Base-by-base conservation (phyloP, 2,113 vertebrate species). In the Heliornis fulica region DNA sequence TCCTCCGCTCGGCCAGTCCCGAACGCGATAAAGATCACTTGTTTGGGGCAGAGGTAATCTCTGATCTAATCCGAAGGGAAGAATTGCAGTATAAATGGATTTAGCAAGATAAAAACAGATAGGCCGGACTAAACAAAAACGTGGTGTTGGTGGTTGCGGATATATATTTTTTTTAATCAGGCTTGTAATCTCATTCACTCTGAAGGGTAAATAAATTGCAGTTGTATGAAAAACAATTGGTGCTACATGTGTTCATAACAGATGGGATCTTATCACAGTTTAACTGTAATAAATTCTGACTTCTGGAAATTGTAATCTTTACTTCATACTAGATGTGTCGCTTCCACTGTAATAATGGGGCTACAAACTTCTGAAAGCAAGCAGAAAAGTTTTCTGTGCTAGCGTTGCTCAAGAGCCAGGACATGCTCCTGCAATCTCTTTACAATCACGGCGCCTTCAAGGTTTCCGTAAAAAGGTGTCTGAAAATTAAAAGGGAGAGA, bases 231-330 rank as follows among this genome's bases (percentile, higher is more conserved):
- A 97, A 95, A 92, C 97, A 97, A 97, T 97, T 94, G 96, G 93
- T 85, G 82, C 82, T 96, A 96, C 93, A 95, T 93, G 83, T 96
- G 81, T 92, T 97, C 93, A 86, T 93, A 97, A 94, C 93, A 94
- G 93, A 96, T 94, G 94, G 82, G 94, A 97, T 97, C 94, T 97
- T 97, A 97, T 97, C 97, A 84, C 95, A 87, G 88, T 96, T 95
- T 90, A 94, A 89, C 82, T 60, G 93, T 96, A 94, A 96, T 95
- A 97, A 91, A 97, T 97, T 95, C 89, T 85, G 93, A 95, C 96
- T 97, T 89, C 89, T 97, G 93, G 94, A 97, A 96, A 97, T 88
- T 79, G 96, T 96, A 95, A 93, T 94, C 94, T 96, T 90, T 84
- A 32, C 72, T 77, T 82, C 43, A 50, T 59, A 65, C 21, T 89